phyloP scores from a whole-genome alignment of 2,797 vertebrate genomes.

The Gephyroberyx darwinii region DNA sequence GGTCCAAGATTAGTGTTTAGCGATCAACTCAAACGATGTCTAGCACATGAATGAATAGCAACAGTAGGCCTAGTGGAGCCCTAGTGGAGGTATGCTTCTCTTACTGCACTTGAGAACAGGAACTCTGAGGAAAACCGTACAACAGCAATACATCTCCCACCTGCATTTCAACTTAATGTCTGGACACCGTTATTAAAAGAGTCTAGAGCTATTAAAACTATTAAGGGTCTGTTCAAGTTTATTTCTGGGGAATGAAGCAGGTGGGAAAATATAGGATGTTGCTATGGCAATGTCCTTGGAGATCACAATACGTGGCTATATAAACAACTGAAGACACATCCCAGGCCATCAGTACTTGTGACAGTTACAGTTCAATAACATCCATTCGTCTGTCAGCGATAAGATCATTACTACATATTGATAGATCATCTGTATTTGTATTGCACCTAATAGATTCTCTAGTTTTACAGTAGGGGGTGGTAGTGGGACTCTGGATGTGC shows the following conservation, averaged over 20 bases:
- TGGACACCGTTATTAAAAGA: slow-evolving; percentile 36
- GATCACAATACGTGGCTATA: slow-evolving; percentile 63
- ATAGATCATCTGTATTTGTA: slow-evolving; percentile 76
- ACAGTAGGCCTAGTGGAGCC: slow-evolving; percentile 47
- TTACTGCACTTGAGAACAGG: slow-evolving; percentile 46
- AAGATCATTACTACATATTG: slow-evolving; percentile 73
- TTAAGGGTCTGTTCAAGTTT: slow-evolving; percentile 24
- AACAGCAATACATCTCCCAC: slow-evolving; percentile 46
- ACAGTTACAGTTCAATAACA: slow-evolving; percentile 53
- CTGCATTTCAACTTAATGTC: slow-evolving; percentile 60
- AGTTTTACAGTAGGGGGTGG: slow-evolving; percentile 72
- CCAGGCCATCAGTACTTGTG: slow-evolving; percentile 63
- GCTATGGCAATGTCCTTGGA: slow-evolving; percentile 41
- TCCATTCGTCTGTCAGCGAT: slow-evolving; percentile 77
- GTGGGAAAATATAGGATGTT: slow-evolving; percentile 23
- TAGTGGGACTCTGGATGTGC: slow-evolving; percentile 72
- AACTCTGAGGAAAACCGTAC: slow-evolving; percentile 17
- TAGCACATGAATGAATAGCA: slow-evolving; percentile 39
- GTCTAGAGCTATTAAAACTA: slow-evolving; percentile 47
- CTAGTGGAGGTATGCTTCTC: slow-evolving; percentile 62
- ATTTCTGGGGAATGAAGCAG: slow-evolving; percentile 39
- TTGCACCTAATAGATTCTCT: slow-evolving; percentile 76
- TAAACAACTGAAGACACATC: slow-evolving; percentile 59
- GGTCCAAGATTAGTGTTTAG: slow-evolving; percentile 66
- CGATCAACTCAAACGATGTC: slow-evolving; percentile 28